These are phyloP conservation scores for Lathronympha strigana DNA, from an alignment of 2,888 invertebrate genomes.

Conservation along the genomic window DNA sequence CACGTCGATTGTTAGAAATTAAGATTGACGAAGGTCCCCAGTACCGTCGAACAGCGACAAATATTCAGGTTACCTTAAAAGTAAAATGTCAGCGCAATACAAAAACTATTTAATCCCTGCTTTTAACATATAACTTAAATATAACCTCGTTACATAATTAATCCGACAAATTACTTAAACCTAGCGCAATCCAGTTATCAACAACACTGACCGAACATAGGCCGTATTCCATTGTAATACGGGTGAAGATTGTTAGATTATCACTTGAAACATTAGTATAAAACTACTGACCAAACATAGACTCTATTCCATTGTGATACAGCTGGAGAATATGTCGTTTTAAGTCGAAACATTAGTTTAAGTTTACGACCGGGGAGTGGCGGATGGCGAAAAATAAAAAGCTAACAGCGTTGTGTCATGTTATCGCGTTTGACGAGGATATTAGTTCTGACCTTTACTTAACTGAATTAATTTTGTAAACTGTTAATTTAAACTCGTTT, in stretches of 20 bases:
- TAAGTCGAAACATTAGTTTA: slow-evolving; percentile 28
- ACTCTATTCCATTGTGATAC: too few relatives aligned
- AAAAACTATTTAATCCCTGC: background rate
- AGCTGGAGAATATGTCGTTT: too few relatives aligned
- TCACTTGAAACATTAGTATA: slow-evolving; percentile 14
- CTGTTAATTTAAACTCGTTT: background rate
- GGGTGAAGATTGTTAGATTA: slow-evolving; percentile 4
- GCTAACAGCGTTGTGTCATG: slow-evolving; percentile 14
- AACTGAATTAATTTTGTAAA: background rate
- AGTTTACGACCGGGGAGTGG: slow-evolving; percentile 23
- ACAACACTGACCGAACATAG: background rate
- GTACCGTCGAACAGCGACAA: too few relatives aligned
- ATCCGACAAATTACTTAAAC: slow-evolving; percentile 24
- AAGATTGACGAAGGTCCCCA: too few relatives aligned
- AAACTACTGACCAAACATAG: too few relatives aligned
- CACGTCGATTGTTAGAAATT: too few relatives aligned
- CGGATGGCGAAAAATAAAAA: slow-evolving; percentile 5
- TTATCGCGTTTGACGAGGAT: slow-evolving; percentile 3
- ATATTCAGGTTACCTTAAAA: background rate
- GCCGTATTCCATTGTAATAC: background rate
- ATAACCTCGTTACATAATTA: background rate
- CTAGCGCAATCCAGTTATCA: slow-evolving; percentile 19
- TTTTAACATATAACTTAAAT: background rate
- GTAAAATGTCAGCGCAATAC: background rate
- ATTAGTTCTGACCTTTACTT: slow-evolving; percentile 18